Evolutionary conservation across 2,113 vertebrate genomes (phyloP).

Genomic region (Mixornis gularis): DNA sequence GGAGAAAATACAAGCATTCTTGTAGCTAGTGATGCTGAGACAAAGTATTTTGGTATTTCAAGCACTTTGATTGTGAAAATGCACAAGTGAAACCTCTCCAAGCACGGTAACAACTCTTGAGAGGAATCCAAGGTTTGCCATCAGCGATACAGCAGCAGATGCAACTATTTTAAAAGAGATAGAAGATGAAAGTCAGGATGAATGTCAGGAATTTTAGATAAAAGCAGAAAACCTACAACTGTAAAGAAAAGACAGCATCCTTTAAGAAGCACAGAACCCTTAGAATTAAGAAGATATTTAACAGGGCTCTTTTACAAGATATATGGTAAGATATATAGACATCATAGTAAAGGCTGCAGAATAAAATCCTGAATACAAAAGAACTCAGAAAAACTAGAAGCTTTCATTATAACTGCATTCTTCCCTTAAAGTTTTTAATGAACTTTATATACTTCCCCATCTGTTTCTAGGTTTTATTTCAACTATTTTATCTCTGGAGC

Average conservation of each 20-base stretch:
- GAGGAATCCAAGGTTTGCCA: not conserved
- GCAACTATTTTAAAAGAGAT: not conserved
- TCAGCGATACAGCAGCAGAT: rapidly evolving
- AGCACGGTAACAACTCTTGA: not conserved
- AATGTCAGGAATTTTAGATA: not conserved
- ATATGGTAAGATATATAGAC: not conserved
- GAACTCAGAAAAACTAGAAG: not conserved
- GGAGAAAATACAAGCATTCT: not conserved
- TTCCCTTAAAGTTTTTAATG: not conserved
- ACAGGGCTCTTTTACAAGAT: not conserved
- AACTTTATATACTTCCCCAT: not conserved
- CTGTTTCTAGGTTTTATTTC: not conserved
- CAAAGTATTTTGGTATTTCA: not conserved
- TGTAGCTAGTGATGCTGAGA: not conserved
- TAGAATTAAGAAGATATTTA: not conserved
- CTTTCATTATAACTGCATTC: not conserved
- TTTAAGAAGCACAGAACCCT: not conserved
- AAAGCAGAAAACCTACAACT: not conserved
- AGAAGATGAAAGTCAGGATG: not conserved
- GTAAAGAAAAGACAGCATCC: not conserved
- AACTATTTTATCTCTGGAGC: not conserved
- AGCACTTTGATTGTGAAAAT: not conserved
- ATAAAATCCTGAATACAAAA: not conserved
- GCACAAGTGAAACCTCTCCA: not conserved
- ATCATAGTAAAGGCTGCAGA: not conserved